phyloP scores from a whole-genome alignment of 2,113 vertebrate species.

The Gasterosteus aculeatus region DNA sequence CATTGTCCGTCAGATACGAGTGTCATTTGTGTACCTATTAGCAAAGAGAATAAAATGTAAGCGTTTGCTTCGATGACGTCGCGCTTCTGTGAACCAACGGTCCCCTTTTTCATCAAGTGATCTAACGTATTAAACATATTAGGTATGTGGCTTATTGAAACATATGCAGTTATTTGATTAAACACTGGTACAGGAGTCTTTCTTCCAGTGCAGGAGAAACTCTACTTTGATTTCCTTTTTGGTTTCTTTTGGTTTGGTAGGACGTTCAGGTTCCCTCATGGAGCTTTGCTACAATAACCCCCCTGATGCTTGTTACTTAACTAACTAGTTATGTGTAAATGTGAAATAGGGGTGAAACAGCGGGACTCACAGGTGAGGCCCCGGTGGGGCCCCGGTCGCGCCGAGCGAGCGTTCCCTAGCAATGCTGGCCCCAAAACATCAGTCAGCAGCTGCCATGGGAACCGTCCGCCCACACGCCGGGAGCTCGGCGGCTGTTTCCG shows the following conservation, averaged over 20 bases:
- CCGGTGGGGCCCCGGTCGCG: not conserved
- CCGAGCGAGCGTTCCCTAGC: not conserved
- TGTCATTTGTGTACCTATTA: not conserved
- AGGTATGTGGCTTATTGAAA: too few relatives aligned
- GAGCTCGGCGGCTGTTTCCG: not conserved
- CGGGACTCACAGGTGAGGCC: not conserved
- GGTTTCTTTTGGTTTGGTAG: too few relatives aligned
- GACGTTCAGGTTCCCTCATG: too few relatives aligned
- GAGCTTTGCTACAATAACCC: too few relatives aligned
- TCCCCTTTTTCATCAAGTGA: not conserved
- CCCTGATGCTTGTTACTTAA: too few relatives aligned
- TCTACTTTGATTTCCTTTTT: too few relatives aligned
- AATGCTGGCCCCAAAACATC: not conserved
- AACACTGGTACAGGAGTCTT: not conserved
- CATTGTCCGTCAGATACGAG: constrained; percentile 42
- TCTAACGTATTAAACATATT: too few relatives aligned
- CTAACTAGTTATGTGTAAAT: too few relatives aligned
- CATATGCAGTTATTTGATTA: not conserved
- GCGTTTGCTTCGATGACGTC: not conserved
- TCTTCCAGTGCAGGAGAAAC: too few relatives aligned
- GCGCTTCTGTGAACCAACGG: not conserved
- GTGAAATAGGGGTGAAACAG: not conserved
- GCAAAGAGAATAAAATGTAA: not conserved
- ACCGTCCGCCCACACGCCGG: not conserved
- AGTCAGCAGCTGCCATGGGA: constrained; percentile 1